Evolutionary conservation across 2,113 vertebrate genomes (phyloP), one percentile per base, ranked within the genome.

Genomic region (Peromyscus leucopus): DNA sequence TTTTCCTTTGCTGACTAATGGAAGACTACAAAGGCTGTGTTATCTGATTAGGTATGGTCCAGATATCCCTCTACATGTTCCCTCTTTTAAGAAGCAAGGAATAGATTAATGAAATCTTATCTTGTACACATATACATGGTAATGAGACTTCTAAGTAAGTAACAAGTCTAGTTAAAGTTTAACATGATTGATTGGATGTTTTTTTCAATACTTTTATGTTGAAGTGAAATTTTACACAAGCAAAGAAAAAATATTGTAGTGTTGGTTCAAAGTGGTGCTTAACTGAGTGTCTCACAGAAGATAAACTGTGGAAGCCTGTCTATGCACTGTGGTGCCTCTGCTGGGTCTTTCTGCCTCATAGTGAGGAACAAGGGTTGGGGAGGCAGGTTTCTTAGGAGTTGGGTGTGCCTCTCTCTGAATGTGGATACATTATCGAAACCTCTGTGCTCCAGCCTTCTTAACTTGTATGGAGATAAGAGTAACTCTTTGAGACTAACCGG

Each of bases 211-310:
- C 1, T 33, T 98, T 97, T 91, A 42, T 80, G 1, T 95, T 97
- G 97, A 97, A 95, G 90, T 97, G 75, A 98, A 98, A 97, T 97
- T 97, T 98, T 78, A 98, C 93, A 74, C 91, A 98, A 91, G 96
- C 96, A 96, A 96, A 88, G 82, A 95, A 46, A 76, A 71, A 72
- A 7, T 91, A 63, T 96, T 97, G 91, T 96, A 67, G 98, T 84
- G 55, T 71, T 85, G 89, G 95, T 94, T 97, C 93, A 95, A 93
- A 93, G 26, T 95, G 93, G 90, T 93, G 10, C 96, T 98, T 95
- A 90, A 51, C 88, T 86, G 79, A 95, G 13, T 36, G 3, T 46
- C 16, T 67, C 84, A 3, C 9, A 67, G 42, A 39, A 84, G 55
- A 42, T 2, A 80, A 69, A 28, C 15, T 48, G n/a, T 84, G 84